These are phyloP conservation scores for Sceliomorpha sp. DNA, from an alignment of 2,888 invertebrate species.

Conservation along the genomic window DNA sequence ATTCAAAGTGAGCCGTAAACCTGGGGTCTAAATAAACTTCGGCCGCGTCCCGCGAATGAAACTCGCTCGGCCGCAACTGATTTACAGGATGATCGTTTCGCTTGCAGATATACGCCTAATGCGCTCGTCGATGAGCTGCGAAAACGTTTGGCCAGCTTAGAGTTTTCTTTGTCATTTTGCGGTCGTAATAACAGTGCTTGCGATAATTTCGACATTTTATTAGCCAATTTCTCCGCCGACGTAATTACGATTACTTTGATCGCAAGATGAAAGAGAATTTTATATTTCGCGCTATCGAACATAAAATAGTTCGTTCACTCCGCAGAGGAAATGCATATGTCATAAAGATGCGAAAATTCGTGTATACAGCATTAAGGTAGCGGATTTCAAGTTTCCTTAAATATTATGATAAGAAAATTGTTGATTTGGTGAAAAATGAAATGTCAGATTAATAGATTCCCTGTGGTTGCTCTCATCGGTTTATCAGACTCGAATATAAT, in stretches of 20 bases:
- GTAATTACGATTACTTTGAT: slow-evolving; percentile 17
- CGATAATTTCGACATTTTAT: slow-evolving; percentile 30
- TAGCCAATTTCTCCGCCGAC: slow-evolving; percentile 23
- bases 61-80: slow-evolving; percentile 55
- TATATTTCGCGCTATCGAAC: too few species aligned
- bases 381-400: too few species aligned
- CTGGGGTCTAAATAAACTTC: slow-evolving; percentile 75
- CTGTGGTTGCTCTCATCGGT: neutral
- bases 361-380: too few species aligned
- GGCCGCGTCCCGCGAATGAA: slow-evolving; percentile 57
- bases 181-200: neutral
- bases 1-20: slow-evolving; percentile 76
- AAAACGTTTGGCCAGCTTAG: slow-evolving; percentile 29
- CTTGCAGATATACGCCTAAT: slow-evolving; percentile 40
- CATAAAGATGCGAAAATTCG: too few species aligned
- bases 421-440: neutral
- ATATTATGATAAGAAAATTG: neutral
- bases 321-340: too few species aligned
- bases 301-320: too few species aligned
- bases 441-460: too few species aligned
- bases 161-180: slow-evolving; percentile 36
- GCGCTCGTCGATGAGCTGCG: slow-evolving; percentile 51
- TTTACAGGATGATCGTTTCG: slow-evolving; percentile 57
- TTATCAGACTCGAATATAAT: slow-evolving; percentile 18
- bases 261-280: neutral